Conservation (phyloP, 2,797 vertebrate genomes). For the Chelon auratus region DNA sequence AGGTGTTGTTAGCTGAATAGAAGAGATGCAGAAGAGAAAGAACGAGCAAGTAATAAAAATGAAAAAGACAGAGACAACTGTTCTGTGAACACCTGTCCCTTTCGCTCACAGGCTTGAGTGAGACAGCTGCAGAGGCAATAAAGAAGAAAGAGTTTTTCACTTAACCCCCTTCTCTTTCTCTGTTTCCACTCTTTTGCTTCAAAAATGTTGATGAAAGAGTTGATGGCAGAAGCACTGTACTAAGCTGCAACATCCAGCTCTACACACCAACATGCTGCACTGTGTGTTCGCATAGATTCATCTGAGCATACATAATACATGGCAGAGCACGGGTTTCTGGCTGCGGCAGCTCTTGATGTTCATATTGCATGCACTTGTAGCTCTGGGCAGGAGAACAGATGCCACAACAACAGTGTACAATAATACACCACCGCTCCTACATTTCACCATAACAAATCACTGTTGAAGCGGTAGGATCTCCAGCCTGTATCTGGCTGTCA, state of each 20-base stretch:
- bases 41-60: conserved; percentile 20
- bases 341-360: conserved; percentile 72
- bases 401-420: conserved; percentile 70
- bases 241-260: conserved; percentile 53
- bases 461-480: conserved; percentile 57
- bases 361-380: conserved; percentile 66
- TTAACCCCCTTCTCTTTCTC: conserved; percentile 33
- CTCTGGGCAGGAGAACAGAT: conserved; percentile 77
- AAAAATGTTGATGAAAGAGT: conserved; percentile 48
- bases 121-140: conserved; percentile 84
- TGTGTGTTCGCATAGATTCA: conserved; percentile 59
- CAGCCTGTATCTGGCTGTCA: conserved; percentile 50
- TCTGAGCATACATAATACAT: conserved; percentile 78
- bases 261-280: conserved; percentile 30
- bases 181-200: conserved; percentile 53
- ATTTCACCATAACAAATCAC: conserved; percentile 37
- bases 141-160: conserved; percentile 67
- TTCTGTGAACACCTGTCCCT: conserved; percentile 82
- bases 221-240: conserved; percentile 32
- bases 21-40: conserved; percentile 57
- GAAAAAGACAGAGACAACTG: conserved; percentile 72
- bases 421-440: conserved; percentile 55
- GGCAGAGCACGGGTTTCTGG: conserved; percentile 67
- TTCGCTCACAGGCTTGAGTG: conserved; percentile 75
- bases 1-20: conserved; percentile 70